phyloP scores from a whole-genome alignment of 1,140 invertebrate species.

The Bombus fervidus region DNA sequence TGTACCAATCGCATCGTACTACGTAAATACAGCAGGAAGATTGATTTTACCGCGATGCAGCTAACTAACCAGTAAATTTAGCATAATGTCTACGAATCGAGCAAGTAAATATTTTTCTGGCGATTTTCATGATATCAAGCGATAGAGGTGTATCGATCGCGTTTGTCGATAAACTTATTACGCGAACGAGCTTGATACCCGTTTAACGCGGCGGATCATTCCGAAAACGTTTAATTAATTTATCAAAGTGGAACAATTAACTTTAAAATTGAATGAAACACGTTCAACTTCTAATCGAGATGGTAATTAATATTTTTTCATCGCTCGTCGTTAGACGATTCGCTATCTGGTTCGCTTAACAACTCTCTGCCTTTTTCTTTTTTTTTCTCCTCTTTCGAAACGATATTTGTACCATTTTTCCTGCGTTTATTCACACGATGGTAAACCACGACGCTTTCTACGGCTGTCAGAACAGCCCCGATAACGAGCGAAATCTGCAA shows the following conservation, averaged over 20 bases:
- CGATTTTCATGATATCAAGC: background rate
- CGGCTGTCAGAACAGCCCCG: background rate
- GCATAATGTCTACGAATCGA: background rate
- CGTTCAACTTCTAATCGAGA: background rate
- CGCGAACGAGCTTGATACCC: background rate
- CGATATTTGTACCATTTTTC: background rate
- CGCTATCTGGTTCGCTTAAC: background rate
- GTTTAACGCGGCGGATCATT: conserved; percentile 18
- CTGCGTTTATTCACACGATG: background rate
- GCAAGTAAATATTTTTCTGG: background rate
- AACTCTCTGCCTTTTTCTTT: too few relatives aligned
- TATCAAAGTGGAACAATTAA: conserved; percentile 5
- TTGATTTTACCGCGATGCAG: conserved; percentile 57
- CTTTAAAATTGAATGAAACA: background rate
- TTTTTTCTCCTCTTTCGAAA: background rate
- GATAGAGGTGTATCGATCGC: conserved; percentile 15
- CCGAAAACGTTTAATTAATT: conserved; percentile 28
- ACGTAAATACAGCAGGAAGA: background rate
- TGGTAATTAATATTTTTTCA: conserved; percentile 7
- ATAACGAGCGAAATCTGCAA: conserved; percentile 28
- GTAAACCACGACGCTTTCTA: background rate
- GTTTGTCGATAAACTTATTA: conserved; percentile 15
- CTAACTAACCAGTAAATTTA: conserved; percentile 53
- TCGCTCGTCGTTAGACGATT: background rate
- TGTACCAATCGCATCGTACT: background rate